phyloP scores from a whole-genome alignment of 2,113 vertebrate genomes.

The Calidris pugnax region DNA sequence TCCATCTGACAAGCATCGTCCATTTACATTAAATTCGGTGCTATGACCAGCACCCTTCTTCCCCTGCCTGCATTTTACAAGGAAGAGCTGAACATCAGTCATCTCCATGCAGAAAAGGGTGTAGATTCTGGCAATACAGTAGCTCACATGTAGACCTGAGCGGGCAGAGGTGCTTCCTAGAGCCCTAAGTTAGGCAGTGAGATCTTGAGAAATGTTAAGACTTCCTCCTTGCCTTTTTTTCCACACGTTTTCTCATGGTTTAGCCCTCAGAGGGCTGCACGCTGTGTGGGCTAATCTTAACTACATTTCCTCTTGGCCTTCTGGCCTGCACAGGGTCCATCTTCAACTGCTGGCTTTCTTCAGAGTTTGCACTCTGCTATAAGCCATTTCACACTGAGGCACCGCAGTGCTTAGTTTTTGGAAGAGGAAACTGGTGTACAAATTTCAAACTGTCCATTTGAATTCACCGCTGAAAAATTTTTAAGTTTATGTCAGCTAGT shows the following conservation, averaged over 20 bases:
- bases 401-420: not conserved
- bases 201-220: not conserved
- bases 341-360: not conserved
- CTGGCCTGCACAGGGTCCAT: not conserved
- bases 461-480: not conserved
- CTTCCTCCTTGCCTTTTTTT: not conserved
- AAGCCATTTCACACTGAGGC: not conserved
- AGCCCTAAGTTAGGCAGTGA: not conserved
- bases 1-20: not conserved
- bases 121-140: not conserved
- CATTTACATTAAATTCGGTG: not conserved
- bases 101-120: not conserved
- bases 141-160: not conserved
- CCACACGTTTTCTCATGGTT: not conserved
- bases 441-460: not conserved
- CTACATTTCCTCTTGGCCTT: not conserved
- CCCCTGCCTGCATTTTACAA: not conserved
- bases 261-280: not conserved
- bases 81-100: not conserved
- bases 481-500: not conserved
- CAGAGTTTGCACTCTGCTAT: not conserved
- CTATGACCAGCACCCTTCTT: not conserved
- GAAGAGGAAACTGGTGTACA: not conserved
- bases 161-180: not conserved
- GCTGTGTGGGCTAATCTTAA: not conserved